Evolutionary conservation across 2,888 invertebrate species (phyloP).

Genomic region (Sminthurides aquaticus): DNA sequence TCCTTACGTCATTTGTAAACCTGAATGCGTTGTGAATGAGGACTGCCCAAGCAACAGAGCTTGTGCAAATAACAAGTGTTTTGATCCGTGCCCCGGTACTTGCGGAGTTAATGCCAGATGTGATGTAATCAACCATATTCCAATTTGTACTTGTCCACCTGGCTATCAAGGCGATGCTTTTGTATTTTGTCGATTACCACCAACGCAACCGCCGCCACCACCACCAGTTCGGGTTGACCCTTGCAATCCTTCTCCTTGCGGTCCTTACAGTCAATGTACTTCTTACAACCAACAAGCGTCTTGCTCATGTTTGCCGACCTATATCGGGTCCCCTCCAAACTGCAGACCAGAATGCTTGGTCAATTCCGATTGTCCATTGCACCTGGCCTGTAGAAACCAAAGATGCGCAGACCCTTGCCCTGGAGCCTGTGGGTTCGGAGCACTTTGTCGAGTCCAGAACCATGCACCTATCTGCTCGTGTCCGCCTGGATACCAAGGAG

Average conservation of each 20-base stretch:
- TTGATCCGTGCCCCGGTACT: conserved; percentile 55
- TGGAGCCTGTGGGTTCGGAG: conserved; percentile 66
- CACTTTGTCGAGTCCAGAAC: conserved; percentile 70
- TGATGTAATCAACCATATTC: conserved; percentile 66
- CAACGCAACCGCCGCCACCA: conserved; percentile 53
- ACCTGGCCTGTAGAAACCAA: conserved; percentile 32
- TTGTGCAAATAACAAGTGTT: conserved; percentile 59
- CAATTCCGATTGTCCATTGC: conserved; percentile 38
- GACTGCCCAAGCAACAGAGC: conserved; percentile 57
- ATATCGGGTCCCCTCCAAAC: conserved; percentile 23
- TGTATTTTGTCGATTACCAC: conserved; percentile 52
- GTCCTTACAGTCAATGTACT: conserved; percentile 34
- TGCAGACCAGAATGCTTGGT: conserved; percentile 42
- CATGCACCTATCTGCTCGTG: conserved; percentile 80
- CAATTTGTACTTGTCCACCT: conserved; percentile 59
- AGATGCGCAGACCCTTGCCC: conserved; percentile 44
- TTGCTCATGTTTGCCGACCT: conserved; percentile 29
- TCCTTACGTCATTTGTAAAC: conserved; percentile 61
- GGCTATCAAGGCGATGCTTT: conserved; percentile 64
- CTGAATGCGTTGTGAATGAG: conserved; percentile 67
- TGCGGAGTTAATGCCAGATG: conserved; percentile 54
- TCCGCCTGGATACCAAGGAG: conserved; percentile 50
- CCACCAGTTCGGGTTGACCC: conserved; percentile 26
- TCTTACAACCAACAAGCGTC: conserved; percentile 26
- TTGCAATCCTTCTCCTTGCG: conserved; percentile 42